phyloP scores from a whole-genome alignment of 2,113 vertebrate genomes.

The Rhabdornis inornatus region DNA sequence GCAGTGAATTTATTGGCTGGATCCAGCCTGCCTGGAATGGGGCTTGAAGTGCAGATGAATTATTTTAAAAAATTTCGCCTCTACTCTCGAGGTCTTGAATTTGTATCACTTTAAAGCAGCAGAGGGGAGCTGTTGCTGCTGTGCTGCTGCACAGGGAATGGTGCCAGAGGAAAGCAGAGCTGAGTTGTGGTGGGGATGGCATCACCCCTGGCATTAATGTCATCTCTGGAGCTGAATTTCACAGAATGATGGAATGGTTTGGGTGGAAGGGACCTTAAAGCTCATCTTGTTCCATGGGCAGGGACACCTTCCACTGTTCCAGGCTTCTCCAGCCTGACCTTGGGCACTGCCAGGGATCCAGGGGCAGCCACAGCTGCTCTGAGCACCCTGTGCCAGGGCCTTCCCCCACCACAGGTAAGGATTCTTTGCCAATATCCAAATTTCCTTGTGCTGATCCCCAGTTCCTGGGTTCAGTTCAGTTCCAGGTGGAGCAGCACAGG shows the following conservation, averaged over 20 bases:
- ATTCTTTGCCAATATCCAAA: background rate
- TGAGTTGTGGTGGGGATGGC: background rate
- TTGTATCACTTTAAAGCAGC: background rate
- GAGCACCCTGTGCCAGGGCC: background rate
- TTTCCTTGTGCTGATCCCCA: background rate
- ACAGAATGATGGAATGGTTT: background rate
- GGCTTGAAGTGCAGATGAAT: background rate
- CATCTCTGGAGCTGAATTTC: background rate
- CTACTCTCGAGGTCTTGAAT: fast-evolving
- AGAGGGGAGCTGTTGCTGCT: background rate
- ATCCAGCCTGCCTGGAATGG: background rate
- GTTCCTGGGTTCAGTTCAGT: background rate
- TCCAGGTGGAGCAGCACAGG: background rate
- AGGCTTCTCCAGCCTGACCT: background rate
- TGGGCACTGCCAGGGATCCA: background rate
- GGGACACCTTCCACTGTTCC: background rate
- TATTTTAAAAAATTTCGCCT: background rate
- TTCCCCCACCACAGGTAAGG: fast-evolving
- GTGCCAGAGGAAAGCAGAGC: background rate
- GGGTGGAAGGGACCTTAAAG: background rate
- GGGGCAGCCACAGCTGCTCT: background rate
- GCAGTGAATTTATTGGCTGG: background rate
- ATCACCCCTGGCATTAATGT: background rate
- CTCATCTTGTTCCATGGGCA: background rate
- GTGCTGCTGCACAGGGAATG: background rate